Conservation (phyloP, 1,140 invertebrate genomes). For the Pogonus chalceus region DNA sequence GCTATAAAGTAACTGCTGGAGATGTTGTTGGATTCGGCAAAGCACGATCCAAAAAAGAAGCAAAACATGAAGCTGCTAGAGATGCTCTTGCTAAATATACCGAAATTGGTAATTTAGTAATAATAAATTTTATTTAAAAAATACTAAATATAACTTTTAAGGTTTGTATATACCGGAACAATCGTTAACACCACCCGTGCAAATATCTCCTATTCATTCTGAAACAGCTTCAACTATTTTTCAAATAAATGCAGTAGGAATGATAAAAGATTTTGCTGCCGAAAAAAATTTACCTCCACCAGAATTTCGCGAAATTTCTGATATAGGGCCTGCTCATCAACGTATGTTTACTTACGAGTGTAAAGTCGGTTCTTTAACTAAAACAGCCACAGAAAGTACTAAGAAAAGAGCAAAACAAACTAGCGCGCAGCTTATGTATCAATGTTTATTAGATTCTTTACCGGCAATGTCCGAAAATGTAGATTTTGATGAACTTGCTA, state of each 20-base stretch:
- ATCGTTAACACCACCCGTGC: background rate
- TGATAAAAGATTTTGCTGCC: conserved; percentile 36
- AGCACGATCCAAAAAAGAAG: conserved; percentile 51
- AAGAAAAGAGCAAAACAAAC: conserved; percentile 28
- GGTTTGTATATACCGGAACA: background rate
- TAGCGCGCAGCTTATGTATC: conserved; percentile 21
- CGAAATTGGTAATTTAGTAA: background rate
- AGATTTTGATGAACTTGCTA: background rate
- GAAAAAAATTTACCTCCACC: conserved; percentile 44
- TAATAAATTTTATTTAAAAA: background rate
- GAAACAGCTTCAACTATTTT: background rate
- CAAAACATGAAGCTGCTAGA: conserved; percentile 48
- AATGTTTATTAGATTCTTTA: conserved; percentile 15
- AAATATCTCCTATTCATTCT: background rate
- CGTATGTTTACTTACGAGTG: conserved; percentile 45
- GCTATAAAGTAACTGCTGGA: conserved; percentile 37
- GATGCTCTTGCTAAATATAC: conserved; percentile 34
- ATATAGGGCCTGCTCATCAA: conserved; percentile 48
- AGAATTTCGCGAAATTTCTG: conserved; percentile 40
- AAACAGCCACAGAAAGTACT: conserved; percentile 22
- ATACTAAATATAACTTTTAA: background rate
- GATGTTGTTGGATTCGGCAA: conserved; percentile 28
- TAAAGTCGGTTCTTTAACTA: conserved; percentile 37
- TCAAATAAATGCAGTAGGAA: conserved; percentile 19
- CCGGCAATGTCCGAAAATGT: background rate